Conservation (phyloP, 2,113 vertebrate genomes). For the Typhlomys cinereus region DNA sequence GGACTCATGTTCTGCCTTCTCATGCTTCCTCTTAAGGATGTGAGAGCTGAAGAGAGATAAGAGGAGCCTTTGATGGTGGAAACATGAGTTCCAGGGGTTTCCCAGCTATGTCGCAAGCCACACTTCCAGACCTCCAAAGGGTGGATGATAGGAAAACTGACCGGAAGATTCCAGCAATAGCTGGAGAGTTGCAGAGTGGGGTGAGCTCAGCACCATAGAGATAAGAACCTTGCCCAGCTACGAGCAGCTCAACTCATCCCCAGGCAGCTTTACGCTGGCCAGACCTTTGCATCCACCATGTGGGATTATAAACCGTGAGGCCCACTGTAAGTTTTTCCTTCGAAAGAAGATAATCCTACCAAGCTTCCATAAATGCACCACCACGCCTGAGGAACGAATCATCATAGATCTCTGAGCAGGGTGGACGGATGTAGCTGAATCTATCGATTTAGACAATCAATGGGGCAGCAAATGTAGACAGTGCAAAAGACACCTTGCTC, state of each 20-base stretch:
- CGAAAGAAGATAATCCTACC: background rate
- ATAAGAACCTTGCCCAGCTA: background rate
- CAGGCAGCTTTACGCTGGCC: no score
- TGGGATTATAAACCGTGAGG: background rate
- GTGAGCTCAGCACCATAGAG: background rate
- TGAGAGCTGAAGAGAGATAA: background rate
- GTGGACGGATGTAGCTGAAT: background rate
- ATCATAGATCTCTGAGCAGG: background rate
- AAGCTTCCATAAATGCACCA: background rate
- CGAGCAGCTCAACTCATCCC: background rate
- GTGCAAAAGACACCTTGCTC: background rate
- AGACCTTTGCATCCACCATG: background rate
- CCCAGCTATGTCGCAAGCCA: background rate
- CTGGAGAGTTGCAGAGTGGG: background rate
- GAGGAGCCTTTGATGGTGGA: slow-evolving; percentile 4
- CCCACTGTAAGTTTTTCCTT: background rate
- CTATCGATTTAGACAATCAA: no score
- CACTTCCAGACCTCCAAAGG: background rate
- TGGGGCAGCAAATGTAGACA: background rate
- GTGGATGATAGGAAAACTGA: background rate
- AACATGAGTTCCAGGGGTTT: background rate
- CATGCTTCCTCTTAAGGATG: slow-evolving; percentile 7
- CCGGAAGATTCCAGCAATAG: background rate
- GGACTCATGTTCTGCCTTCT: slow-evolving; percentile 42
- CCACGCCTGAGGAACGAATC: background rate